Conservation (phyloP, 1,140 invertebrate genomes). For the Tetranychus urticae region DNA sequence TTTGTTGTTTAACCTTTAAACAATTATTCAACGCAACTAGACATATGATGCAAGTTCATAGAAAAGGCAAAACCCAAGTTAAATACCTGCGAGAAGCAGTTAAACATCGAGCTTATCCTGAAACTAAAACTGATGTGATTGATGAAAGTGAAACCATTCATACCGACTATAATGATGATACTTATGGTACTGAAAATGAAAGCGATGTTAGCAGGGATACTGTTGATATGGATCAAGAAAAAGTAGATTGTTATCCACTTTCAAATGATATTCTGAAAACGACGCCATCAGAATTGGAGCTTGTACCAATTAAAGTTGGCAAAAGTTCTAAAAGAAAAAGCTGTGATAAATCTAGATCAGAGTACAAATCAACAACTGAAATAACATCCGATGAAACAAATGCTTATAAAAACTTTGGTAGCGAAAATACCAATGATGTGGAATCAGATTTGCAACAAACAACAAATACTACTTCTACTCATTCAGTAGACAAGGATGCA, state of each 20-base stretch:
- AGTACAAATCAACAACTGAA: too few species aligned
- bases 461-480: too few species aligned
- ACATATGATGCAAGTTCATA: constrained; percentile 19
- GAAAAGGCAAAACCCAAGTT: constrained; percentile 18
- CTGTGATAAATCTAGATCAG: background rate
- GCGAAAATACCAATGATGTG: too few species aligned
- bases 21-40: constrained; percentile 19
- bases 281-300: too few species aligned
- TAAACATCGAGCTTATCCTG: background rate
- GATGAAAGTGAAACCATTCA: too few species aligned
- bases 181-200: background rate
- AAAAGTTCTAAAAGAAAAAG: background rate
- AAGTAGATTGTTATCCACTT: too few species aligned
- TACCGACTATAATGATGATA: too few species aligned
- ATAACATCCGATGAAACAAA: too few species aligned
- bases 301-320: background rate
- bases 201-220: background rate
- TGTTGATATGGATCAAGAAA: background rate
- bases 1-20: constrained; percentile 19
- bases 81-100: constrained; percentile 16
- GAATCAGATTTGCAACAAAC: too few species aligned
- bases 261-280: too few species aligned
- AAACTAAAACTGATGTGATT: background rate
- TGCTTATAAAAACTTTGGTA: too few species aligned
- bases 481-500: too few species aligned